Conservation (phyloP, 2,113 vertebrate genomes). For the Delphinus delphis region DNA sequence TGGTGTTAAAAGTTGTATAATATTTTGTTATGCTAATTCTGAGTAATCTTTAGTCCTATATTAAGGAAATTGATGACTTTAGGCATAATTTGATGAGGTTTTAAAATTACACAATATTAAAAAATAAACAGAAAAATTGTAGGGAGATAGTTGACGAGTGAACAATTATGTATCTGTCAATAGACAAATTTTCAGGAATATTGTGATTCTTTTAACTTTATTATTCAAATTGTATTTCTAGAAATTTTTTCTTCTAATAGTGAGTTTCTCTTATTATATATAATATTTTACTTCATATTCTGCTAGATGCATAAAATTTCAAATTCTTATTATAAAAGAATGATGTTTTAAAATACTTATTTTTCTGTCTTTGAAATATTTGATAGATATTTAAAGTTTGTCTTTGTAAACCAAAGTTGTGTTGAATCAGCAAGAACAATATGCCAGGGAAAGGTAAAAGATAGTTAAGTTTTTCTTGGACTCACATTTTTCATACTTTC, state of each 20-base stretch:
- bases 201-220: not conserved
- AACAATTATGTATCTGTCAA: not conserved
- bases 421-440: not conserved
- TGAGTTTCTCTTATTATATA: not conserved
- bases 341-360: not conserved
- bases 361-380: constrained; percentile 29
- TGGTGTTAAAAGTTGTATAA: not conserved
- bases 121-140: not conserved
- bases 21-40: not conserved
- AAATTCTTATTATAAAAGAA: not conserved
- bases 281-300: not conserved
- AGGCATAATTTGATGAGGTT: not conserved
- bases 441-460: not conserved
- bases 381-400: constrained; percentile 9
- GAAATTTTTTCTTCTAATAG: not conserved
- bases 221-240: not conserved
- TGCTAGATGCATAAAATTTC: not conserved
- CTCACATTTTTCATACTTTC: not conserved
- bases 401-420: constrained; percentile 6
- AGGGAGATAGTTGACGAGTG: not conserved
- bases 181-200: not conserved
- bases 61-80: not conserved
- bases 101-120: not conserved
- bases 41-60: not conserved
- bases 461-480: not conserved